Base-by-base conservation (phyloP, 2,113 vertebrate genomes). In the Microtus richardsoni region DNA sequence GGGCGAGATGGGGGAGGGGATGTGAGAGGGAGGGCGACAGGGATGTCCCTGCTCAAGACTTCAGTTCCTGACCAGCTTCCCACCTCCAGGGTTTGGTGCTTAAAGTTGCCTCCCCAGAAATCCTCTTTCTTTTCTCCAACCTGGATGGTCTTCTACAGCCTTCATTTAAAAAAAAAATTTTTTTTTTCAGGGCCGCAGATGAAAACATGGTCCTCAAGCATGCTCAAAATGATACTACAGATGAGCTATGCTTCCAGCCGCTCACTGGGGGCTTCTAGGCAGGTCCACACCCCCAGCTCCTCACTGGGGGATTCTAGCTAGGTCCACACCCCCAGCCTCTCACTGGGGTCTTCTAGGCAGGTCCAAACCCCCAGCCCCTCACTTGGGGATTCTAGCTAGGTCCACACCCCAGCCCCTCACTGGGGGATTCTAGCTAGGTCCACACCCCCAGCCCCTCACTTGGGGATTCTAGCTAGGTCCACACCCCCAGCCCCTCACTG, bases 1-100 rank as follows among this genome's bases (percentile, higher is more conserved):
- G 2, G 10, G 66, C n/a, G 54, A 0, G 36, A 7, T 68, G 44
- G 0, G 7, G 30, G 36, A 11, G 17, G 1, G 30, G 22, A 12
- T 62, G 44, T 5, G 68, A 91, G 66, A 5, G 60, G 1, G 9
- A 87, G 24, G 5, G 11, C 85, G 2, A 7, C 11, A 0, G 36
- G 12, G 75, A 71, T 26, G 36, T 39, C 24, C 36, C 68, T 30
- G 44, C 36, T 88, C 70, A 41, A 39, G 86, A 28, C 52, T 58
- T 62, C 54, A 36, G 79, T 64, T 33, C 28, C 0, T 14, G 77
- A 64, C n/a, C 70, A 3, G 30, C 17, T 39, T 22, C 13, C 80
- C 6, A 5, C 10, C n/a, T 86, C 52, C 49, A 10, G 4, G 64
- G 33, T 44, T 89, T 82, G 28, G 41, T 4, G 24, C 66, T 54